Evolutionary conservation across 2,888 invertebrate genomes (phyloP), one percentile per base, ranked within the genome.

Genomic region (Microchrysa polita): DNA sequence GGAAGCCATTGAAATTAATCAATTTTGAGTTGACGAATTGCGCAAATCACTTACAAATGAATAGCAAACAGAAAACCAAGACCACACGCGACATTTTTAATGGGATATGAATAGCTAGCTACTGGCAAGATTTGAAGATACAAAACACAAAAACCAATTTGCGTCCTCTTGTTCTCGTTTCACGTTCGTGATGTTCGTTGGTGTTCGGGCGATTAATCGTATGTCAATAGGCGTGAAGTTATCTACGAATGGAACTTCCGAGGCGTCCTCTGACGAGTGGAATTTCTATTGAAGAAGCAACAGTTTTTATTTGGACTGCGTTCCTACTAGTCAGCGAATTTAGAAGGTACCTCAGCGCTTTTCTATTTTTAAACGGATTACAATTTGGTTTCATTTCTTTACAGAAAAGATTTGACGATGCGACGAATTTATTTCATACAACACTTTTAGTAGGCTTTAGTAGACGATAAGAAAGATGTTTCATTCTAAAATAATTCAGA

Each of bases 141-240:
- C 42, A 44, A 22, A 7, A 22, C 48, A 18, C 48, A 16, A 44
- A 5, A 22, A 65, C 14, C 22, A 34, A 34, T 5, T 65, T 44
- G 48, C 65, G 65, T 48, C 16, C 65, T 48, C 23, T 34, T 7
- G 22, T 34, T 1, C 48, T 48, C 42, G 34, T n/a, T 14, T 44
- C 65, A 2, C 42, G 48, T 65, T 65, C 44, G 44, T 48, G 9
- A 40, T 61, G 61, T 10, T 2, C 48, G 48, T 34, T 34, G 4
- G 27, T 65, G 18, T 10, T 65, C 12, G 42, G 14, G 4, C 48
- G 42, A 9, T 42, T 42, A 12, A 42, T 65, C 65, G 65, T 48
- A 65, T 65, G 65, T 65, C 65, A 65, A 65, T 42, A 65, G 65
- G n/a, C 16, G 65, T 22, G 44, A 65, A 65, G 65, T 65, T 44